These are phyloP conservation scores for Peromyscus californicus DNA, from an alignment of 2,113 vertebrate species.

Conservation along the genomic window DNA sequence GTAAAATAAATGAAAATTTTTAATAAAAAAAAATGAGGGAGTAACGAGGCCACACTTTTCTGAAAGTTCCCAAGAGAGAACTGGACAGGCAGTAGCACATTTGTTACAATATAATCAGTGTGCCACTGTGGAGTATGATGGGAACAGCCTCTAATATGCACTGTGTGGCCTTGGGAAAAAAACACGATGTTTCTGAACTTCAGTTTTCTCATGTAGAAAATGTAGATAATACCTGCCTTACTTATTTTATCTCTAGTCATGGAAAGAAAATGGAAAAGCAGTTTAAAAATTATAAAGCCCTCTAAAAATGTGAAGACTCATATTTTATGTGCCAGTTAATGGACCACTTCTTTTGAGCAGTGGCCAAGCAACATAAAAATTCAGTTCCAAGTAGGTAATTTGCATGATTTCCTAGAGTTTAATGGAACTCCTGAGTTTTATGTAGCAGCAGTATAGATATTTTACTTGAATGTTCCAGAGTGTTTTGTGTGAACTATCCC, in stretches of 20 bases:
- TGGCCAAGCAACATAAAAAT: constrained; percentile 44
- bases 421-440: constrained; percentile 17
- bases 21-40: not conserved
- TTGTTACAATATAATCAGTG: constrained; percentile 55
- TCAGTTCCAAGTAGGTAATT: constrained; percentile 46
- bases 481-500: not conserved
- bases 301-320: constrained; percentile 25
- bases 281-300: constrained; percentile 38
- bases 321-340: constrained; percentile 31
- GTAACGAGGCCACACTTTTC: constrained; percentile 14
- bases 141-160: not conserved
- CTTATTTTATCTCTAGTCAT: constrained; percentile 12
- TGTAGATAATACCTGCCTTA: constrained; percentile 34
- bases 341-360: constrained; percentile 49
- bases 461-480: constrained; percentile 44
- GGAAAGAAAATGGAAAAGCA: constrained; percentile 57
- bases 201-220: constrained; percentile 21
- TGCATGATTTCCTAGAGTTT: constrained; percentile 26
- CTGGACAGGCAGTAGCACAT: not conserved
- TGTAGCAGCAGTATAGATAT: not conserved
- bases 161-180: constrained; percentile 61
- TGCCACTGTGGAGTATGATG: not conserved
- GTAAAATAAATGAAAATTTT: too few relatives aligned
- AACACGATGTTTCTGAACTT: constrained; percentile 11
- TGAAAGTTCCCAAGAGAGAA: constrained; percentile 54